A percentile compares a stretch with the other conserved stretches of the same genome.
Evolutionary conservation across 1,140 invertebrate species (phyloP).

Genomic region (Periplaneta americana): DNA sequence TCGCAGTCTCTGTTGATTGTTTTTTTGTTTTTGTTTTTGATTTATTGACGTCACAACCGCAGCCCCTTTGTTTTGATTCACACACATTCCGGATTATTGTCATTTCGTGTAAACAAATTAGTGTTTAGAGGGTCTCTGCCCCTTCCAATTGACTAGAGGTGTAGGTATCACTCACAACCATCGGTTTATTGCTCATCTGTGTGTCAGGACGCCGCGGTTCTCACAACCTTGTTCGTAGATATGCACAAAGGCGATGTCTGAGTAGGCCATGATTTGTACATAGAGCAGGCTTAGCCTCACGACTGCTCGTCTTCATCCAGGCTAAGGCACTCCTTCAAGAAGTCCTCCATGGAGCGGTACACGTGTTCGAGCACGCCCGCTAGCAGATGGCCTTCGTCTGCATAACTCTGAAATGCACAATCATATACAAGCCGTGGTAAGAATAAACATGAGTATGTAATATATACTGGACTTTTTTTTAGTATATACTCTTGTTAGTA

Average conservation of each 20-base stretch:
- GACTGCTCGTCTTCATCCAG: conserved; percentile 61
- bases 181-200: background rate
- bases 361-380: conserved; percentile 73
- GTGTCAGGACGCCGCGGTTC: no score
- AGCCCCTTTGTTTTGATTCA: background rate
- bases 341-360: conserved; percentile 81
- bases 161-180: background rate
- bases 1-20: no score
- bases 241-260: background rate
- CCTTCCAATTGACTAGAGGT: background rate
- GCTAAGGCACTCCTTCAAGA: conserved; percentile 75
- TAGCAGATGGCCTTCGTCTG: conserved; percentile 73
- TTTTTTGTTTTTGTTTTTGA: background rate
- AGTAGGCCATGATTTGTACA: background rate
- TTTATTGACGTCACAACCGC: background rate
- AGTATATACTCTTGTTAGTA: no score
- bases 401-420: conserved; percentile 61
- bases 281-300: background rate
- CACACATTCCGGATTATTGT: background rate
- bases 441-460: no score
- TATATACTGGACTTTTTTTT: no score
- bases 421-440: no score
- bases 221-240: background rate
- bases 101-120: background rate
- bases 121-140: background rate